Percentiles rank a stretch among this genome's conserved stretches.
Conservation (phyloP, 2,113 vertebrate genomes). For the Neomonachus schauinslandi region DNA sequence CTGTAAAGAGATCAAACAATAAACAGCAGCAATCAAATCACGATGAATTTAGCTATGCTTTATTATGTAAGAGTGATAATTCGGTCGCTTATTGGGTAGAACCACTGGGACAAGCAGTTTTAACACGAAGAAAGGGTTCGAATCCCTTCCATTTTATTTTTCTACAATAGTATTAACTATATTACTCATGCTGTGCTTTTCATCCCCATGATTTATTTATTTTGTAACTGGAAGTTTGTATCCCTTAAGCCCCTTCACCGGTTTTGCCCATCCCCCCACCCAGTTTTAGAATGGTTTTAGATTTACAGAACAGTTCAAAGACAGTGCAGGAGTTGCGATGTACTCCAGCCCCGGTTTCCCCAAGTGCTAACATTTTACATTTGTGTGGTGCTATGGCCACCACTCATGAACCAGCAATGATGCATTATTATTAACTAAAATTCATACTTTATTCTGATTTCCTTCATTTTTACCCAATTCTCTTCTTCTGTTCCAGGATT, state of each 20-base stretch:
- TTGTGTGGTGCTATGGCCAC: not conserved
- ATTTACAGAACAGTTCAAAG: not conserved
- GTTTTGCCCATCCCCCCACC: not conserved
- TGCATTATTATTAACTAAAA: not conserved
- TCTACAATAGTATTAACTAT: not conserved
- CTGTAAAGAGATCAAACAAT: not conserved
- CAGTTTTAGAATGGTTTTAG: not conserved
- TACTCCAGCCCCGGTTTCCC: not conserved
- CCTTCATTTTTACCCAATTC: not conserved
- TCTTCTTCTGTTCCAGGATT: not conserved
- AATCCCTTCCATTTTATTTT: not conserved
- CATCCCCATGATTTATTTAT: not conserved
- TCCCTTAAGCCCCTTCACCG: not conserved
- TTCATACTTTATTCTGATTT: not conserved
- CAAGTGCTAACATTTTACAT: not conserved
- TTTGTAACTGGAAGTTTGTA: not conserved
- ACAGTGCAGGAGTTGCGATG: not conserved
- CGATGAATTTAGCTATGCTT: not conserved
- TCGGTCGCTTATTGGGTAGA: not conserved
- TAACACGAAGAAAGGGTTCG: not conserved
- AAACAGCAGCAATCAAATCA: not conserved
- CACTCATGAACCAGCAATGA: not conserved
- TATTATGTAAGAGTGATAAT: not conserved
- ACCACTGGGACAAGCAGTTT: not conserved
- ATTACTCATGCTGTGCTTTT: not conserved